Base-by-base conservation (phyloP, 1,140 invertebrate genomes). In the Nasonia vitripennis region DNA sequence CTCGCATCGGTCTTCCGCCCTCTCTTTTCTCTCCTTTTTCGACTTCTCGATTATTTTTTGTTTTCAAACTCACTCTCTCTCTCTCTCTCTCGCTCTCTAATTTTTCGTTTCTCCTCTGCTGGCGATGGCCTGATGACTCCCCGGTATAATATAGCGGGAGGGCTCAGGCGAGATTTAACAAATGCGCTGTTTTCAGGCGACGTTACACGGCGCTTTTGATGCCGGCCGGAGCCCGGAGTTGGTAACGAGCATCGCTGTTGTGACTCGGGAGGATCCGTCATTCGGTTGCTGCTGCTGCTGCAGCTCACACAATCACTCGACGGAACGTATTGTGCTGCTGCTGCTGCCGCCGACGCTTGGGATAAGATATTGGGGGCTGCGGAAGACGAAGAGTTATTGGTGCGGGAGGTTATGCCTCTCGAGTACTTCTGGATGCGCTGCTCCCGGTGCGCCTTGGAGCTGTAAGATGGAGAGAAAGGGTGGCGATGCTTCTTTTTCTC, bases 171-270 rank as follows among this genome's bases (percentile, higher is more conserved):
- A 77, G 79, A 68, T 77, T 78, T 88, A 88, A 89, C 78, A 89
- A 88, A 88, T 89, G 87, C 85, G 83, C 67, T 87, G 86, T 87
- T 87, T 87, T 86, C 78, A 84, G 74, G 77, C 62, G 78, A 27
- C 34, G 74, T 75, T 37, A 75, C 45, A 34, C 48, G 78, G 51
- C 41, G n/a, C 75, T 67, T 79, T 79, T 79, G 78, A 79, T 79
- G 48, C 27, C 27, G 51, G 55, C 27, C 17, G 4, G 20, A 71
- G 70, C 9, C 27, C 17, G 4, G 20, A 71, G 70, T 20, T 75
- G 55, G 31, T 75, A 41, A 34, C 74, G 74, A 37, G 34, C 70
- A 34, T n/a, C 78, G 31, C 3, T 37, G 78, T 79, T 79, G 78
- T 67, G 78, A 67, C 78, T 79, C 27, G 51, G 41, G 75, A 23